Evolutionary conservation across 2,888 invertebrate species (phyloP), one percentile per base, ranked within the genome.

Genomic region (Dilophus febrilis): DNA sequence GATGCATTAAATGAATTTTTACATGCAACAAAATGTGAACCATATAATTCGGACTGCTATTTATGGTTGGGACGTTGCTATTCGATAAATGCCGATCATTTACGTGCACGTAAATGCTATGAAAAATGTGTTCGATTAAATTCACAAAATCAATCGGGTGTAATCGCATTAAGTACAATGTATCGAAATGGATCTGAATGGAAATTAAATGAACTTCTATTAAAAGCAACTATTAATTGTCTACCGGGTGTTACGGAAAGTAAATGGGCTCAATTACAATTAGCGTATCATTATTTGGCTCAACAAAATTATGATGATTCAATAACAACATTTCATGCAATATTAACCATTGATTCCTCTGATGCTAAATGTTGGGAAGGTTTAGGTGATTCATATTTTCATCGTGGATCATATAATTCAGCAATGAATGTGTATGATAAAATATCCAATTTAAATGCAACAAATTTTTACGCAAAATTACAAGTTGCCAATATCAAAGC

Each of bases 371-470:
- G 80, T 48, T 90, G 88, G 82, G 90, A 91, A 61, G 79, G 84
- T 47, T 64, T 94, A 48, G 92, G 83, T 30, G 92, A 92, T 67
- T 85, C 88, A 1, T 92, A 92, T 59, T 72, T 77, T 51, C 72
- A 74, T n/a, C 68, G 88, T 48, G 92, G 92, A 2, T 86, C 91
- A n/a, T 82, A 77, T 54, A 79, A 77, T 35, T 85, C 92, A 7
- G 85, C 91, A n/a, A 64, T 88, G 42, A 83, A 81, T 56, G 87
- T 86, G 28, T 92, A 86, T 58, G 74, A 79, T 47, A 78, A 77
- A 64, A 80, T 80, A 12, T 66, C 77, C 35, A 72, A 77, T 53
- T 58, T 87, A 42, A 68, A 72, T 47, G 65, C 74, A 10, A 64
- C 58, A 17, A 73, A 76, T 50, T 57, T 72, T 17, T 85, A 87